phyloP scores from a whole-genome alignment of 2,113 vertebrate species.

The Pseudonaja textilis region DNA sequence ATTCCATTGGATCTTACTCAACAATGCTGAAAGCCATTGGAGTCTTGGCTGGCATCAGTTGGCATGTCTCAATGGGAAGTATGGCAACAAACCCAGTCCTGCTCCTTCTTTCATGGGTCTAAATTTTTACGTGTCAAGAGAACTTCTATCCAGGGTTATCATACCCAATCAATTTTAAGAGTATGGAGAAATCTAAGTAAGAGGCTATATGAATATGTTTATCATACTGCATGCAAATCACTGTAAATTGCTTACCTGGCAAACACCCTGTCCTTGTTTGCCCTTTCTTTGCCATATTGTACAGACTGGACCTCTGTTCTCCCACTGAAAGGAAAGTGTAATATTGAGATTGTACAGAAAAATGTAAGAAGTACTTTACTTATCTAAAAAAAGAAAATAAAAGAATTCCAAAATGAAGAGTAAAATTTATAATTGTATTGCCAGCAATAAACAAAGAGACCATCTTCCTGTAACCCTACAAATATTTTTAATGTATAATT shows the following conservation, averaged over 20 bases:
- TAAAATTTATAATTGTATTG: background rate
- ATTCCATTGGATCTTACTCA: background rate
- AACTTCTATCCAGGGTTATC: background rate
- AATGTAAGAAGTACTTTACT: background rate
- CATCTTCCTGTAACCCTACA: background rate
- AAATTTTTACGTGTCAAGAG: background rate
- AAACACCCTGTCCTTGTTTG: constrained; percentile 94
- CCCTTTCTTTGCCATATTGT: constrained; percentile 98
- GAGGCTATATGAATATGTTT: background rate
- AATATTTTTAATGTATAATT: background rate
- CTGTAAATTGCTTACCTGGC: constrained; percentile 81
- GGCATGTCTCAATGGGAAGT: background rate
- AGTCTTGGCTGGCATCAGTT: background rate
- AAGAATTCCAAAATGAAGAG: background rate
- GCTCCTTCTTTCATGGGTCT: background rate
- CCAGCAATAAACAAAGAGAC: background rate
- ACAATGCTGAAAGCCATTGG: background rate
- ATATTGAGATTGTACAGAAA: constrained; percentile 27
- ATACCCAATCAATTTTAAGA: background rate
- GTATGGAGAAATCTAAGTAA: background rate
- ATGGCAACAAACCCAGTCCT: background rate
- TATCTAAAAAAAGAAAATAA: background rate
- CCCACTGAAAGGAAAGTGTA: constrained; percentile 77
- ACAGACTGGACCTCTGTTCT: constrained; percentile 98
- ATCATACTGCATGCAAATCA: background rate